phyloP scores from a whole-genome alignment of 2,113 vertebrate genomes.

The Pseudorasbora parva region DNA sequence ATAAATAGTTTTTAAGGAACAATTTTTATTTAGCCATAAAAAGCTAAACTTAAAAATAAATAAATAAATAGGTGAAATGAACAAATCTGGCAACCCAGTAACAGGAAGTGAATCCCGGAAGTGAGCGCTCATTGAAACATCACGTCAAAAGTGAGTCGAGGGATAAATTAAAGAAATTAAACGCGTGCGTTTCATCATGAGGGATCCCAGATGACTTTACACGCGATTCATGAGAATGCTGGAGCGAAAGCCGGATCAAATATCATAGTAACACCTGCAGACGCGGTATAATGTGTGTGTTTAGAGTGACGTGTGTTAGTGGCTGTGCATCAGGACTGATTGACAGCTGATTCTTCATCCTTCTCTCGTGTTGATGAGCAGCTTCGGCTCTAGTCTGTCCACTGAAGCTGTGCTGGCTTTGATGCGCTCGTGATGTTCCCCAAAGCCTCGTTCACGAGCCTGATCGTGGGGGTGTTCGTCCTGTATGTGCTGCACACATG shows the following conservation, averaged over 20 bases:
- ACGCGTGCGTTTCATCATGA: not conserved
- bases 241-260: not conserved
- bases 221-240: too few species aligned
- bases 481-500: slow-evolving; percentile 95
- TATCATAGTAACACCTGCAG: not conserved
- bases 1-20: not conserved
- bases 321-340: not conserved
- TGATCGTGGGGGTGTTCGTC: slow-evolving; percentile 91
- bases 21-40: not conserved
- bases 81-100: slow-evolving; percentile 31
- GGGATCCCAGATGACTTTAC: not conserved
- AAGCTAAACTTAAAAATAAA: accelerated
- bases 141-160: not conserved
- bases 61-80: too few species aligned
- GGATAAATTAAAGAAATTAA: not conserved
- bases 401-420: not conserved
- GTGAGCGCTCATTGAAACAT: slow-evolving; percentile 14
- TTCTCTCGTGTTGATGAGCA: not conserved
- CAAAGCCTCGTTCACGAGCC: slow-evolving; percentile 88
- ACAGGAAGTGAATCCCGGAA: slow-evolving; percentile 33
- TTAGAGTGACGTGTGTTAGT: slow-evolving; percentile 23
- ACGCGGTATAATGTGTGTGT: not conserved
- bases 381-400: not conserved
- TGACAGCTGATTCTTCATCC: slow-evolving; percentile 8
- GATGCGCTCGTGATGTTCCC: slow-evolving; percentile 73